phyloP scores from a whole-genome alignment of 2,113 vertebrate species.

The Dasyurus viverrinus region DNA sequence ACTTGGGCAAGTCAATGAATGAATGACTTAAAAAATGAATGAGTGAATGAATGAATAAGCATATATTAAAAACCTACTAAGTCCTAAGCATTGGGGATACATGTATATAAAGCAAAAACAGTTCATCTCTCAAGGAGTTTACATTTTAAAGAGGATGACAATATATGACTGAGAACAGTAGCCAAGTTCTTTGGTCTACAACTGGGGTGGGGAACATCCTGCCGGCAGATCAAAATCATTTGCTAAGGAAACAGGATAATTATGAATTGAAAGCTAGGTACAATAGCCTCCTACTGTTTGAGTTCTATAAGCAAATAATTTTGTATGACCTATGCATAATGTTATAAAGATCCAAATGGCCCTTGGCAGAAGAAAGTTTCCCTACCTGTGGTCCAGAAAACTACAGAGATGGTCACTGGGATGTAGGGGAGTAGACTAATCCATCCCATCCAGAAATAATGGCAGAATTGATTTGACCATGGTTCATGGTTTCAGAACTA shows the following conservation, averaged over 20 bases:
- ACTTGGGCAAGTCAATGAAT: background rate
- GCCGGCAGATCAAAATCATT: no score
- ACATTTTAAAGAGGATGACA: background rate
- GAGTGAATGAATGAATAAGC: no score
- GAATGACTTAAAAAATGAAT: background rate
- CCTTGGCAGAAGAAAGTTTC: no score
- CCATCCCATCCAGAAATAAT: background rate
- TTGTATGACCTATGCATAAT: no score
- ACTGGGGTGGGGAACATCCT: background rate
- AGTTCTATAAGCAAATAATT: no score
- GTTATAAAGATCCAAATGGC: no score
- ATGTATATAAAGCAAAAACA: background rate
- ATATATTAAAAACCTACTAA: background rate
- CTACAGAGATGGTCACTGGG: background rate
- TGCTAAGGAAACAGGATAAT: no score
- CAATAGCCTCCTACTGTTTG: no score
- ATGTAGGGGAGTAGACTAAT: background rate
- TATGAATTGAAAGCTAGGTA: no score
- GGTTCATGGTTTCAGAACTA: background rate
- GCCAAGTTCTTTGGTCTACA: background rate
- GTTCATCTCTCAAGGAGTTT: background rate
- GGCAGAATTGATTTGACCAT: background rate
- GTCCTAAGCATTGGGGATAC: background rate
- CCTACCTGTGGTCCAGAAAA: background rate
- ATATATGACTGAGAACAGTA: background rate